Base-by-base conservation (phyloP, 2,113 vertebrate genomes). In the Nesospiza acunhae region DNA sequence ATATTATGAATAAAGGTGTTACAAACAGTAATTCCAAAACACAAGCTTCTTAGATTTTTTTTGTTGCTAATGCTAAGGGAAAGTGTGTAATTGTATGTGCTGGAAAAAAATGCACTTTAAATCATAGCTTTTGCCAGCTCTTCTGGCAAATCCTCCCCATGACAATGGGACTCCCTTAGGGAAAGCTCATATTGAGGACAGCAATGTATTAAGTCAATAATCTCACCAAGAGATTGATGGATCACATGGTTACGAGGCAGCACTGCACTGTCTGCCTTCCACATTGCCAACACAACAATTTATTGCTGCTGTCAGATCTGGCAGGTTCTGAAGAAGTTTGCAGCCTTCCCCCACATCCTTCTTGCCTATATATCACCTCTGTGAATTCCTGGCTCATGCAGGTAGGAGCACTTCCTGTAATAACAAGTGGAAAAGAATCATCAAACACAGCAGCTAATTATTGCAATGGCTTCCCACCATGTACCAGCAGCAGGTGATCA, bases 361-460 rank as follows among this genome's bases (percentile, higher is more conserved):
- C 80, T 84, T 81, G 58, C 59, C 73, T 60, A 56, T 50, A 10
- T 70, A 93, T 39, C 39, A 97, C 96, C 93, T 86, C 66, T 89
- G 46, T 56, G 69, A 94, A 76, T 47, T 39, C 73, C 74, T 85
- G 96, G 73, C 53, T 93, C 66, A 56, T 35, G 76, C 69, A 94
- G 39, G 39, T 21, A 33, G 67, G 75, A 49, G 62, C 4, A 41
- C 74, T 96, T 97, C 93, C 96, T 98, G 92, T 92, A 87, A 70
- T 31, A 87, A 74, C 64, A 89, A 93, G 74, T 70, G 42, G 50
- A 82, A 90, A 91, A 81, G 59, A 83, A 96, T 63, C 91, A 95
- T 77, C 59, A 90, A 96, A 94, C 31, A 67, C 93, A 93, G 72
- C 14, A 97, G 94, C 77, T 96, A 94, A 96, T 97, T 95, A 97